These are phyloP conservation scores for Sebastes melanostomus DNA, from an alignment of 2,797 vertebrate genomes.

Conservation along the genomic window DNA sequence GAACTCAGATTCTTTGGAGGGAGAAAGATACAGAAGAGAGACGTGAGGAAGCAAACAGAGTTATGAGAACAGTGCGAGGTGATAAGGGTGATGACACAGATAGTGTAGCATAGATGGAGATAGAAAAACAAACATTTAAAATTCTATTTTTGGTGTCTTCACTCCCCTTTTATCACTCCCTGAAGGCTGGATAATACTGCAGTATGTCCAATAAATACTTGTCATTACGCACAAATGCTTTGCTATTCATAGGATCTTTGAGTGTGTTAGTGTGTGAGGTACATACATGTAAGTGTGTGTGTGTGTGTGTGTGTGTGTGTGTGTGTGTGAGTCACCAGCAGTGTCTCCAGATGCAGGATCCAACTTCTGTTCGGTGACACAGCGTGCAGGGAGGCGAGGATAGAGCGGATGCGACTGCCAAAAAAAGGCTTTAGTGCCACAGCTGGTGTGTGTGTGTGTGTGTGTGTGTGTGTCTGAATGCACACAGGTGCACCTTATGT, in stretches of 20 bases:
- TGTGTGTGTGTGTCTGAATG: constrained; percentile 4
- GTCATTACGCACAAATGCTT: not conserved
- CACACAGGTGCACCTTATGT: constrained; percentile 21
- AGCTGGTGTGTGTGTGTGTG: constrained; percentile 41
- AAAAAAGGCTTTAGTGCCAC: constrained; percentile 50
- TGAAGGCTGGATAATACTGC: not conserved
- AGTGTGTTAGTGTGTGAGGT: not conserved
- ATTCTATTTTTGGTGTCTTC: not conserved
- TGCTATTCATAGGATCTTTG: not conserved
- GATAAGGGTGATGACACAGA: not conserved
- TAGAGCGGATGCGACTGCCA: constrained; percentile 45
- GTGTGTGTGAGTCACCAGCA: constrained; percentile 7
- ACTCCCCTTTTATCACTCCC: not conserved
- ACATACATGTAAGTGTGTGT: not conserved
- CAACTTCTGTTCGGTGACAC: constrained; percentile 59
- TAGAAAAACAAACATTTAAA: not conserved
- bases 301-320: not conserved
- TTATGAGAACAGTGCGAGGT: not conserved
- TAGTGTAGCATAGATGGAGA: not conserved
- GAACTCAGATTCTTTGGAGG: constrained; percentile 53
- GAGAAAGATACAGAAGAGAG: constrained; percentile 7
- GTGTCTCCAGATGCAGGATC: constrained; percentile 52
- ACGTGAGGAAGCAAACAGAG: not conserved
- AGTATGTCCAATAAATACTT: constrained; percentile 3
- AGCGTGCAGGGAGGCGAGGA: constrained; percentile 37